Percentiles rank a stretch among this genome's conserved stretches.
phyloP scores from a whole-genome alignment of 2,888 invertebrate genomes.

The Sphinx pinastri region DNA sequence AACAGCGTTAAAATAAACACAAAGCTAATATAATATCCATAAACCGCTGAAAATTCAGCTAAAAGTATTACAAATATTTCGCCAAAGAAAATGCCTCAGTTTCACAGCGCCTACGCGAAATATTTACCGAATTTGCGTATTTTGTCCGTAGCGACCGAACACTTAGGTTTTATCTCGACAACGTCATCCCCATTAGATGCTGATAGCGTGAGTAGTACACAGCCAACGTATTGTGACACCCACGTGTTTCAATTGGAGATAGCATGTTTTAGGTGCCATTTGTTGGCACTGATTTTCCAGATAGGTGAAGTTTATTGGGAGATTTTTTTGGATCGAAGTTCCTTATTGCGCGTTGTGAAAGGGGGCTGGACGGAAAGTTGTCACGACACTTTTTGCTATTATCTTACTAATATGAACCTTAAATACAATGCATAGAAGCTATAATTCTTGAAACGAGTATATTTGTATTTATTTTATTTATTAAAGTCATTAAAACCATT shows the following conservation, averaged over 20 bases:
- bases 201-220: slow-evolving; percentile 7
- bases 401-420: no score
- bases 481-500: no score
- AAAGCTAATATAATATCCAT: neutral
- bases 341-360: no score
- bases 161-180: slow-evolving; percentile 10
- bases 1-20: neutral
- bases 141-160: slow-evolving; percentile 9
- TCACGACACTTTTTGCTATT: no score
- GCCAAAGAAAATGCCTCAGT: slow-evolving; percentile 4
- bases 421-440: no score
- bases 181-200: slow-evolving; percentile 13
- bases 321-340: no score
- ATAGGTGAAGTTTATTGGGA: no score
- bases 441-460: no score
- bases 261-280: no score
- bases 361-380: no score
- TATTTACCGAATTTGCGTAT: neutral
- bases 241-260: neutral
- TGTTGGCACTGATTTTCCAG: no score
- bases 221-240: neutral
- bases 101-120: neutral
- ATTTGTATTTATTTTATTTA: no score
- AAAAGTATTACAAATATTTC: slow-evolving; percentile 11
- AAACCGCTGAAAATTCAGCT: neutral